Base-by-base conservation (phyloP, 2,797 vertebrate genomes). In the Mycteria americana region DNA sequence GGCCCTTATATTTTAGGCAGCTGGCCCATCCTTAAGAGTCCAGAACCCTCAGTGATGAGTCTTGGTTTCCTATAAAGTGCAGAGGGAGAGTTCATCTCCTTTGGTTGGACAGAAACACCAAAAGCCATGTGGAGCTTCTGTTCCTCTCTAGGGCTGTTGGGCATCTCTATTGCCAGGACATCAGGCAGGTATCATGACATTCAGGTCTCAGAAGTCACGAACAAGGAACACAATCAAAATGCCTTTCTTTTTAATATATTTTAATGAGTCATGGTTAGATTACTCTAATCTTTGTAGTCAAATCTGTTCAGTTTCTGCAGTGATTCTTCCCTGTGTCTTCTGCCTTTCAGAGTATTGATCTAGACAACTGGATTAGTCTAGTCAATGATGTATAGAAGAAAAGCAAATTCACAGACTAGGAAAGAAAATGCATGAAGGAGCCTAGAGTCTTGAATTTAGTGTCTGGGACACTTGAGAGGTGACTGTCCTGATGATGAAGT, bases 11-110 rank as follows among this genome's bases (percentile, higher is more conserved):
- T 50, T 87, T 92, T 41, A 50, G 62, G 22, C 13, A 91, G 30
- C n/a, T 75, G 15, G 0, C 5, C 8, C 4, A 25, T 72, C 13
- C 9, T 1, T 45, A n/a, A 19, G 6, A 54, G 17, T 51, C 5
- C 33, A 39, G 62, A 78, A 63, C 8, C 16, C 25, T 37, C 39
- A 43, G 5, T 50, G 18, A 57, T 18, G 28, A 75, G 6, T 60
- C 15, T 37, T 83, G 9, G 3, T 74, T 91, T 91, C 27, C 18
- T 28, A 7, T 6, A 54, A 80, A 51, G 4, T 48, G 4, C 7
- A 87, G 48, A 46, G 22, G 19, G 7, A 54, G 4, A 68, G 7
- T 69, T 79, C 12, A 3, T 24, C 30, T 74, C 16, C 22, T 23
- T 31, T 12, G 11, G 4, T 15, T 53, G 35, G 16, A 46, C 19